These are phyloP conservation scores for Salvator merianae DNA, from an alignment of 2,113 vertebrate genomes.

Conservation along the genomic window DNA sequence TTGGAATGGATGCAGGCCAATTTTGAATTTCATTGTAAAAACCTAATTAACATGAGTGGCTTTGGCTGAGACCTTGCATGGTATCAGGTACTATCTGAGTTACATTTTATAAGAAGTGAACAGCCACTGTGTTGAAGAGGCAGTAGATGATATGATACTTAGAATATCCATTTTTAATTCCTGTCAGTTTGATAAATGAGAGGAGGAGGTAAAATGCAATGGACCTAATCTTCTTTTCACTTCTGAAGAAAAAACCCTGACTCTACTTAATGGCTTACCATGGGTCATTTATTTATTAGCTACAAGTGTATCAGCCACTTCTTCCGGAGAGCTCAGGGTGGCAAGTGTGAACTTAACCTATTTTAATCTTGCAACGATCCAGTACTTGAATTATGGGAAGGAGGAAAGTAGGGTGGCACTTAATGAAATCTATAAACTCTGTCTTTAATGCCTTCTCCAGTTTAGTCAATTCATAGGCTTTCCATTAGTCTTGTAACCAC, in stretches of 20 bases:
- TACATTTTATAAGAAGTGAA: background rate
- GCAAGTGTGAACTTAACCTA: background rate
- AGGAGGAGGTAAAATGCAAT: background rate
- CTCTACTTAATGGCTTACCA: background rate
- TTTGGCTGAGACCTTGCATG: background rate
- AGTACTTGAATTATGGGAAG: background rate
- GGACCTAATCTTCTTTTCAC: background rate
- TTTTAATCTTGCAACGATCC: background rate
- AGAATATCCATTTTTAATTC: background rate
- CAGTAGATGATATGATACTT: background rate
- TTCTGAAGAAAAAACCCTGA: background rate
- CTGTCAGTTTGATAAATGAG: conserved; percentile 21
- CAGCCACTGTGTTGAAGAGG: background rate
- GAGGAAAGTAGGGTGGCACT: background rate
- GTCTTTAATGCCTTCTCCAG: background rate
- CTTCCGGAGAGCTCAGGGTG: background rate
- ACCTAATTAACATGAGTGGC: background rate
- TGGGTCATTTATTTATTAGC: background rate
- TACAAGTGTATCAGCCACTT: background rate
- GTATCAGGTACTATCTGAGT: background rate
- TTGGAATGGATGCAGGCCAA: background rate
- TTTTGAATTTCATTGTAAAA: background rate
- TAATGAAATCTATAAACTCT: background rate
- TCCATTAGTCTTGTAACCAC: background rate
- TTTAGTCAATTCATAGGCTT: background rate